phyloP scores from a whole-genome alignment of 2,113 vertebrate species.

The Pimephales promelas region DNA sequence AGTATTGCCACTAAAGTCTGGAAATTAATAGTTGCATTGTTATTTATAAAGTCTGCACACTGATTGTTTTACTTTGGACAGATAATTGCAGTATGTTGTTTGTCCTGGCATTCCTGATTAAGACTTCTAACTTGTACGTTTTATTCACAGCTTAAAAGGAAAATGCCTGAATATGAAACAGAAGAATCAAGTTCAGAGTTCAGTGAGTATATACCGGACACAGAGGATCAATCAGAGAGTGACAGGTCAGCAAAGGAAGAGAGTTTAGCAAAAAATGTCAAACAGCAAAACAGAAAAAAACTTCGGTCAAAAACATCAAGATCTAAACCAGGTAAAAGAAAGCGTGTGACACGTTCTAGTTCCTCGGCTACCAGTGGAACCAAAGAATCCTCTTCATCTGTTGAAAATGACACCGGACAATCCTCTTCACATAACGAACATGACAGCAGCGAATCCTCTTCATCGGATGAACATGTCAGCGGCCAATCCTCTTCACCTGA shows the following conservation, averaged over 20 bases:
- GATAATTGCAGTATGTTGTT: background rate
- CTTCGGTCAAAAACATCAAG: background rate
- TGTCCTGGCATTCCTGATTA: background rate
- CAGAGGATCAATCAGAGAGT: background rate
- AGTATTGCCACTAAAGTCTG: too few species aligned
- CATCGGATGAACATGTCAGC: background rate
- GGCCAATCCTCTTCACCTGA: background rate
- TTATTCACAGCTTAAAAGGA: background rate
- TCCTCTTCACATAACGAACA: background rate
- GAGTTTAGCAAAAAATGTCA: background rate
- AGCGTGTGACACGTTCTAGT: background rate
- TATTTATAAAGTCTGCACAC: too few species aligned
- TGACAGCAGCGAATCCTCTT: background rate
- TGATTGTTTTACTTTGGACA: background rate
- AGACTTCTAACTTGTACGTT: background rate
- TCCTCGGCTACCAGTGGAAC: background rate
- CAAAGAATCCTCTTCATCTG: slow-evolving; percentile 1
- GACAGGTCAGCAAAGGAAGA: background rate
- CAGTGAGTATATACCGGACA: background rate
- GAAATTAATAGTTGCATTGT: too few species aligned
- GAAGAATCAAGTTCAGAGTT: background rate
- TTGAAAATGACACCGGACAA: background rate
- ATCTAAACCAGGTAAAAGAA: background rate
- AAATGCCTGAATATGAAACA: background rate
- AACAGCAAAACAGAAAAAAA: background rate